A percentile compares a stretch with the other conserved stretches of the same genome.
Conservation (phyloP, 2,888 invertebrate genomes). For the Drosophila neoperkinsi region DNA sequence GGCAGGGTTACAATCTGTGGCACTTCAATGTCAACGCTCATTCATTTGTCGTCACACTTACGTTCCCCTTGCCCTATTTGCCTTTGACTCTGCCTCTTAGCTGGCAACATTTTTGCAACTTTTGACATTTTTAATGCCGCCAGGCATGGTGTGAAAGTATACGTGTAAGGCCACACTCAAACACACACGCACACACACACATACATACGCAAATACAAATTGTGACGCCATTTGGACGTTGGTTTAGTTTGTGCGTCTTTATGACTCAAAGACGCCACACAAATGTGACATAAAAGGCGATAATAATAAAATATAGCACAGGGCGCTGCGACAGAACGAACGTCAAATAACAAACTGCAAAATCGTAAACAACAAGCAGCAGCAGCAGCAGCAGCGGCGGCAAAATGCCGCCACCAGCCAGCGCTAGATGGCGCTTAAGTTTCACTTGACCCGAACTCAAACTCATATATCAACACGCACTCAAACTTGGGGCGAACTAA, state of each 20-base stretch:
- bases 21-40: constrained; percentile 74
- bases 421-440: constrained; percentile 77
- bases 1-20: constrained; percentile 35
- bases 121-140: constrained; percentile 81
- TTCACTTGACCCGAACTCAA: constrained; percentile 55
- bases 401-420: constrained; percentile 13
- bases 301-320: constrained; percentile 79
- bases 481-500: constrained; percentile 25
- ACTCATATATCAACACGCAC: not conserved
- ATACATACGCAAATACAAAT: constrained; percentile 16
- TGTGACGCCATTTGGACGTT: constrained; percentile 47
- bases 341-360: constrained; percentile 78
- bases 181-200: constrained; percentile 15
- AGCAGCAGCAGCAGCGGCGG: not conserved
- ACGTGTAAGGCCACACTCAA: constrained; percentile 40
- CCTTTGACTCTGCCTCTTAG: constrained; percentile 44
- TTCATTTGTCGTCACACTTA: constrained; percentile 69
- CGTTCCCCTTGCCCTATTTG: constrained; percentile 37
- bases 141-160: constrained; percentile 77
- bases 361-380: constrained; percentile 72
- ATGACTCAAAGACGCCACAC: constrained; percentile 80
- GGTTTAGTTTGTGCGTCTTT: constrained; percentile 79
- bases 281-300: constrained; percentile 79
- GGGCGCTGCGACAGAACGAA: constrained; percentile 32
- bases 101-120: constrained; percentile 78